Evolutionary conservation across 2,888 invertebrate species (phyloP).

Genomic region (Anthoptus insignis): DNA sequence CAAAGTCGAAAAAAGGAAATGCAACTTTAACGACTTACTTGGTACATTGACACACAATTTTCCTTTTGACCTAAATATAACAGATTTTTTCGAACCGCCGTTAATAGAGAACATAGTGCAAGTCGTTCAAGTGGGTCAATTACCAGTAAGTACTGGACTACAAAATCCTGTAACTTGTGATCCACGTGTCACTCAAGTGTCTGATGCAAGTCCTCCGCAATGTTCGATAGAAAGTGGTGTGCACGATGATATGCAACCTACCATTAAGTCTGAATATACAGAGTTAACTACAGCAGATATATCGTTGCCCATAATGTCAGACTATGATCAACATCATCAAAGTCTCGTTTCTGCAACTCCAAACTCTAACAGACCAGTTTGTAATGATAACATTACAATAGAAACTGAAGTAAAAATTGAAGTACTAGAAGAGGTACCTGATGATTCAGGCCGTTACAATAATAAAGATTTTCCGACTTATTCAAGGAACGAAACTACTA

Average conservation of each 20-base stretch:
- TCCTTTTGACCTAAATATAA: constrained; percentile 83
- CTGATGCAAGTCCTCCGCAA: constrained; percentile 77
- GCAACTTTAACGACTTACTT: constrained; percentile 32
- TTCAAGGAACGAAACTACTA: constrained; percentile 52
- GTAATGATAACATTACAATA: constrained; percentile 61
- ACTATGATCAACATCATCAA: constrained; percentile 67
- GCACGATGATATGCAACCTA: constrained; percentile 68
- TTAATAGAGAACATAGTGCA: constrained; percentile 77
- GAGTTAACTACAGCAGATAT: constrained; percentile 80
- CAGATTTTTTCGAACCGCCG: constrained; percentile 87
- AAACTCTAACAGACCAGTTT: constrained; percentile 52
- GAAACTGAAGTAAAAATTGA: constrained; percentile 66
- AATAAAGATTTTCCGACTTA: constrained; percentile 54
- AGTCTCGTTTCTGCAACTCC: constrained; percentile 56
- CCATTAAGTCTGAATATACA: constrained; percentile 78
- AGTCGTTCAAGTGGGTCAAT: constrained; percentile 87
- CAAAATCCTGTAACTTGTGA: constrained; percentile 81
- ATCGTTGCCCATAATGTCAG: constrained; percentile 68
- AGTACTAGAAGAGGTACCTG: constrained; percentile 64
- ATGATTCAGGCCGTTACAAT: constrained; percentile 58
- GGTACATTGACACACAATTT: constrained; percentile 43
- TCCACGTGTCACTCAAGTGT: constrained; percentile 80
- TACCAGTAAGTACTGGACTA: constrained; percentile 77
- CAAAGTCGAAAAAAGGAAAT: constrained; percentile 50
- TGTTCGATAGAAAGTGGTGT: constrained; percentile 74